Evolutionary conservation across 1,140 invertebrate species (phyloP).

Genomic region (Bilobella aurantiaca): DNA sequence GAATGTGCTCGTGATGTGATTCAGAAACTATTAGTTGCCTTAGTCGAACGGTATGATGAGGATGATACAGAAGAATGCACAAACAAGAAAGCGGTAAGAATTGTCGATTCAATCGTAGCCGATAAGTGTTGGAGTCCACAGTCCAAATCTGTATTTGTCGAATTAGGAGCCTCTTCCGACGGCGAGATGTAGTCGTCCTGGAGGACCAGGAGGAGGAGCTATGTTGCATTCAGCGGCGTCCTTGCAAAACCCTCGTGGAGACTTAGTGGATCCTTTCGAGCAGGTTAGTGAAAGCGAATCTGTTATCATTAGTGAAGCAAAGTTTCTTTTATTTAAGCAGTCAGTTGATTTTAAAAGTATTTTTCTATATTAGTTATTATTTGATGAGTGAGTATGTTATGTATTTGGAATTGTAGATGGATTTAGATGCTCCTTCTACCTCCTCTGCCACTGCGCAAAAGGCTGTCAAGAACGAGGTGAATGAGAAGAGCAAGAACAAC

Average conservation of each 20-base stretch:
- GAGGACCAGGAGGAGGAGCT: neutral
- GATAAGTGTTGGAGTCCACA: neutral
- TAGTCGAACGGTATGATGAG: constrained; percentile 45
- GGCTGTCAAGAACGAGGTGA: constrained; percentile 17
- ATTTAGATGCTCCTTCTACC: neutral
- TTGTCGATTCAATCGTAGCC: neutral
- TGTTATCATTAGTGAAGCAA: neutral
- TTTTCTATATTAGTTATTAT: too few relatives aligned
- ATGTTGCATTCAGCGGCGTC: neutral
- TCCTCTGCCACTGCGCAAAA: neutral
- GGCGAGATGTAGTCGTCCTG: neutral
- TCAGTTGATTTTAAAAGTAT: too few relatives aligned
- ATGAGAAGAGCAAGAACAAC: constrained; percentile 35
- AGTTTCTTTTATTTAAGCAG: neutral
- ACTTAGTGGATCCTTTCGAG: neutral
- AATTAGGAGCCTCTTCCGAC: neutral
- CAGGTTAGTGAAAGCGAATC: too few relatives aligned
- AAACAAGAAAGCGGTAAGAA: neutral
- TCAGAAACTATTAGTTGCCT: constrained; percentile 55
- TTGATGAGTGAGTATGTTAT: too few relatives aligned
- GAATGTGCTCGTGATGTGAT: constrained; percentile 52
- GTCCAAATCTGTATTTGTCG: too few relatives aligned
- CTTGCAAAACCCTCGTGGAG: neutral
- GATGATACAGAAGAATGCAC: constrained; percentile 6
- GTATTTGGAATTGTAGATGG: constrained; percentile 1